A percentile compares a stretch with the other conserved stretches of the same genome.
These are phyloP conservation scores for Apostichopus japonicus DNA, from an alignment of 35 echinoderm and acorn worm species.

Conservation along the genomic window DNA sequence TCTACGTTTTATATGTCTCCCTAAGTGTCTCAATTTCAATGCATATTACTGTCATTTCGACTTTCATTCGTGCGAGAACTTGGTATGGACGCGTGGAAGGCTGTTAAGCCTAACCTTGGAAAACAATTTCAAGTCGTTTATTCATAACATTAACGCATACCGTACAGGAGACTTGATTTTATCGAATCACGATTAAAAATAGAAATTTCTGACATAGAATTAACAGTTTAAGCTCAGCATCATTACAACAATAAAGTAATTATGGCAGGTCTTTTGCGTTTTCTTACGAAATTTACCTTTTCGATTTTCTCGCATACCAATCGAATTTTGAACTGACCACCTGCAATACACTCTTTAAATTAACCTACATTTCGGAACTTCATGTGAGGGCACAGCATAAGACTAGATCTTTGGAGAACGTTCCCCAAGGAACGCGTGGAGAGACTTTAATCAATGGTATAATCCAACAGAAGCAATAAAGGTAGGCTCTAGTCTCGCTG, in stretches of 20 bases:
- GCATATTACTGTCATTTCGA: too few species aligned
- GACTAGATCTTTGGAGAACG: background rate
- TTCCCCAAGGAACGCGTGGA: constrained; percentile 29
- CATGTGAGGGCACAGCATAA: constrained; percentile 2
- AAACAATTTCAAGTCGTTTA: too few species aligned
- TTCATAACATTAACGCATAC: background rate
- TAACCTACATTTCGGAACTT: constrained; percentile 6
- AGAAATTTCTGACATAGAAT: background rate
- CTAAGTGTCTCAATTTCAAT: too few species aligned
- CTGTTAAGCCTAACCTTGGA: too few species aligned
- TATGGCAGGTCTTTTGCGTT: background rate
- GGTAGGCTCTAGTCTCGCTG: background rate
- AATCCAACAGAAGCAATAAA: constrained; percentile 37
- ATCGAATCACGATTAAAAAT: background rate
- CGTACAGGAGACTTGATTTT: background rate
- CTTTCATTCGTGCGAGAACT: too few species aligned
- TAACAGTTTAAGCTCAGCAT: background rate
- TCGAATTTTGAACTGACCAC: constrained; percentile 4
- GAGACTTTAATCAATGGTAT: constrained; percentile 42
- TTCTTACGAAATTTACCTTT: background rate
- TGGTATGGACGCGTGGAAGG: too few species aligned
- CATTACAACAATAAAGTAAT: background rate
- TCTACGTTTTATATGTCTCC: too few species aligned
- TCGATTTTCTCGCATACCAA: background rate
- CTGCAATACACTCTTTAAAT: constrained; percentile 42